Base-by-base conservation (phyloP, 2,797 vertebrate species). In the Echiichthys vipera region DNA sequence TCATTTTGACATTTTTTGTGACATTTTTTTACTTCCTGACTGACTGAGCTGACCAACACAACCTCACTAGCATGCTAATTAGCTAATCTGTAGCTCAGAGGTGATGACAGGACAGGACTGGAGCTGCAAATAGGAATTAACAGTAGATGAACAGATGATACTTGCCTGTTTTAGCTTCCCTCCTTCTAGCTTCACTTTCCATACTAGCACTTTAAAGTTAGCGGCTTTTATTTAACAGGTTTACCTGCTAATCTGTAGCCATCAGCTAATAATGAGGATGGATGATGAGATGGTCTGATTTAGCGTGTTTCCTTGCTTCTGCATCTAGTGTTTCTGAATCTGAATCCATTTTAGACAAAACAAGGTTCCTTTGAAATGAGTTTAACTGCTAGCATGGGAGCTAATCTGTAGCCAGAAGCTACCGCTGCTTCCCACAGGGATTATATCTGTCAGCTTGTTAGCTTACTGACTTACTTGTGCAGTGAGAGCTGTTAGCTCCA, bases 351-450 rank as follows among this genome's bases (percentile, higher is more conserved):
- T 57, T n/a, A 57, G 76, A 37, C 55, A 71, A 67, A 65, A 55
- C 18, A 32, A n/a, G 43, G 14, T 65, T 78, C 15, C 27, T 72
- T 37, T 36, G 37, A 58, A 58, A 57, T 29, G 7, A 69, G 47
- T 61, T 79, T 27, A 42, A 46, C 58, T 67, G 49, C 43, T 56
- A 75, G 83, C 53, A 12, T 59, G 29, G 53, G 30, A 68, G 72
- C 81, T 81, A 74, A 83, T 84, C 81, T 81, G 70, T 25, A 61
- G 78, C 74, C 64, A 29, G 66, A 5, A 71, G 76, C 62, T 45
- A 34, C 55, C 0, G 10, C n/a, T 54, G 73, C 45, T 70, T 83
- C 86, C 73, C 78, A 76, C 73, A 65, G 3, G 76, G 75, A 80
- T 88, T 78, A 78, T 64, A 63, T 63, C 63, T 64, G 0, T 62